A percentile compares a stretch with the other conserved stretches of the same genome.
These are phyloP conservation scores for Pantala flavescens DNA, from an alignment of 1,140 invertebrate species.

Conservation along the genomic window DNA sequence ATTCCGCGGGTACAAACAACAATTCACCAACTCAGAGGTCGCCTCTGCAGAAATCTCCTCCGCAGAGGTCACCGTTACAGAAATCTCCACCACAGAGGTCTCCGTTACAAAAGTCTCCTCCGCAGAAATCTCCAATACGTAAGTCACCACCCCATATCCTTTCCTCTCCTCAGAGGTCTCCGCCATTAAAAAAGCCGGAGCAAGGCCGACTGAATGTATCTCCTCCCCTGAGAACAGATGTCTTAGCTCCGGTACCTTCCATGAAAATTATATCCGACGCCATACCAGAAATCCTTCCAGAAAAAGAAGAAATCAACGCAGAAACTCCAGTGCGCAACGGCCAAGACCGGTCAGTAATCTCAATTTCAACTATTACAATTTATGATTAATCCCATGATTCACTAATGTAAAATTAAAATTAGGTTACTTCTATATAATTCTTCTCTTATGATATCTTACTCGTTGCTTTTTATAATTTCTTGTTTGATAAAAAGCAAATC, in stretches of 20 bases:
- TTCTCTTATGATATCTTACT: no score
- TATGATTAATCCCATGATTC: no score
- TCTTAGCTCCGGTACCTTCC: conserved; percentile 40
- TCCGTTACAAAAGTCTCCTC: conserved; percentile 18
- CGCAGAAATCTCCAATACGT: neutral
- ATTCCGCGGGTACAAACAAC: conserved; percentile 27
- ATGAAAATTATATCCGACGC: conserved; percentile 33
- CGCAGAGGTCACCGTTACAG: conserved; percentile 56
- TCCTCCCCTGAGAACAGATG: conserved; percentile 49
- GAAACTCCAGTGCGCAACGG: conserved; percentile 30
- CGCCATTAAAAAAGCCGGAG: neutral
- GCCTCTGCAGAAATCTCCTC: conserved; percentile 41
- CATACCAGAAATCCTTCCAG: conserved; percentile 18
- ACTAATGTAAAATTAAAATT: no score
- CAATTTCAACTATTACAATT: no score
- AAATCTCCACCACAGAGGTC: conserved; percentile 34
- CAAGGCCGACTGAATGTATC: conserved; percentile 24
- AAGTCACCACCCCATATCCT: conserved; percentile 31
- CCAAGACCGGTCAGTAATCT: neutral
- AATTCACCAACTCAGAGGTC: conserved; percentile 30
- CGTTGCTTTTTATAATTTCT: no score
- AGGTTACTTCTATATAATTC: no score
- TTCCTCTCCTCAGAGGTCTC: conserved; percentile 27
- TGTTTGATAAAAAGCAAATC: no score
- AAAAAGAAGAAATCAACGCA: conserved; percentile 27